A percentile compares a stretch with the other conserved stretches of the same genome.
These are phyloP conservation scores for Rhyacichthys aspro DNA, from an alignment of 2,797 vertebrate genomes.

Conservation along the genomic window DNA sequence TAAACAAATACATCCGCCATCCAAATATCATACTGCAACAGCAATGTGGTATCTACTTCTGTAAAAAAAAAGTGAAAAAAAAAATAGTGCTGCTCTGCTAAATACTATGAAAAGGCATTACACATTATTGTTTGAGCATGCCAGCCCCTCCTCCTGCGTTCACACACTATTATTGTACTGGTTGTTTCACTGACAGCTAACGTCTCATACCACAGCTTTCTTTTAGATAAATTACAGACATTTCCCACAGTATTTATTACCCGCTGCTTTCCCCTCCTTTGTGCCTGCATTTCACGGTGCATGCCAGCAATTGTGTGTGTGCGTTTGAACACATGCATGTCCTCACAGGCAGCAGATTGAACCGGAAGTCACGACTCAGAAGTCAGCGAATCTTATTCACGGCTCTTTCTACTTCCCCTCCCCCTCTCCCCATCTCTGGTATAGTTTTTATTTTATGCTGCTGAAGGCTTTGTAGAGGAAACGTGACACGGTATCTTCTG, in stretches of 20 bases:
- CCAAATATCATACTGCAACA: too few relatives aligned
- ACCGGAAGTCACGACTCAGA: conserved; percentile 76
- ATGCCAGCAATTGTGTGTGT: conserved; percentile 27
- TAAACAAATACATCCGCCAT: too few relatives aligned
- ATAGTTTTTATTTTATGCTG: conserved; percentile 32
- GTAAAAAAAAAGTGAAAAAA: too few relatives aligned
- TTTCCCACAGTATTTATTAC: conserved; percentile 31
- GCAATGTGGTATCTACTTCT: too few relatives aligned
- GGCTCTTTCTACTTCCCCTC: conserved; percentile 17
- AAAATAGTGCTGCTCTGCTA: neutral
- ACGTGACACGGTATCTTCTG: conserved; percentile 71
- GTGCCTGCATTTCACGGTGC: conserved; percentile 18
- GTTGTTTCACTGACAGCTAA: conserved; percentile 38
- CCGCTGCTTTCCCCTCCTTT: conserved; percentile 6
- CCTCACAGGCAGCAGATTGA: conserved; percentile 46
- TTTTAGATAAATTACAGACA: conserved; percentile 38
- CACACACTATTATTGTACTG: conserved; percentile 26
- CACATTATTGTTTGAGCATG: neutral
- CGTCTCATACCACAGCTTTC: conserved; percentile 23
- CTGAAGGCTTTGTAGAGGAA: conserved; percentile 61
- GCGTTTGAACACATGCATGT: conserved; percentile 32
- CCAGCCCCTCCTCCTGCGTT: conserved; percentile 18
- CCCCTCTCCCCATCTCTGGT: neutral
- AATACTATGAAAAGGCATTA: conserved; percentile 4
- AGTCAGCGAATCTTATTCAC: conserved; percentile 58